Conservation (phyloP, 2,113 vertebrate species). For the Hoplias malabaricus region DNA sequence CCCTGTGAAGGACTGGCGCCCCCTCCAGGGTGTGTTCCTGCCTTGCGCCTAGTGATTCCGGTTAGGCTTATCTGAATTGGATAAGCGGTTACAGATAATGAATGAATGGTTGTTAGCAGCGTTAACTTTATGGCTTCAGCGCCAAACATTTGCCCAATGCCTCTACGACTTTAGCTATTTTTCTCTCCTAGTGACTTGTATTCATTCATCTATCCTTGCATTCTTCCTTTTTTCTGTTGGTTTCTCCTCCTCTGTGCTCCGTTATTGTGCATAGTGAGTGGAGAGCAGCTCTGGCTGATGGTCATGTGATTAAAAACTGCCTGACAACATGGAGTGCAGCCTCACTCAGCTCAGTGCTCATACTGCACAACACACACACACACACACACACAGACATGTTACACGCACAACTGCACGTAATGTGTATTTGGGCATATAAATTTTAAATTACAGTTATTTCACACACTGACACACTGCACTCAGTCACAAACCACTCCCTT, state of each 20-base stretch:
- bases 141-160: too few species aligned
- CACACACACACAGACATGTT: conserved; percentile 25
- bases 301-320: conserved; percentile 79
- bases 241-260: conserved; percentile 38
- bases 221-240: conserved; percentile 23
- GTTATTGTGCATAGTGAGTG: conserved; percentile 72
- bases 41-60: too few species aligned
- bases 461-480: not conserved
- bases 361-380: conserved; percentile 19
- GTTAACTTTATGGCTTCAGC: too few species aligned
- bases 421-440: not conserved
- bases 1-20: too few species aligned
- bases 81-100: too few species aligned
- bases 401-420: not conserved
- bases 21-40: too few species aligned
- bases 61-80: too few species aligned
- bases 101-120: too few species aligned
- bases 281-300: conserved; percentile 67
- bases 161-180: too few species aligned
- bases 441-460: not conserved
- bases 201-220: not conserved
- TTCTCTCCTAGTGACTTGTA: too few species aligned
- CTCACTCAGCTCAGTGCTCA: conserved; percentile 32
- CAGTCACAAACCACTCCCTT: not conserved
- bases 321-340: conserved; percentile 72